Evolutionary conservation across 2,888 invertebrate species (phyloP).

Genomic region (Lycocerus yunnanus): DNA sequence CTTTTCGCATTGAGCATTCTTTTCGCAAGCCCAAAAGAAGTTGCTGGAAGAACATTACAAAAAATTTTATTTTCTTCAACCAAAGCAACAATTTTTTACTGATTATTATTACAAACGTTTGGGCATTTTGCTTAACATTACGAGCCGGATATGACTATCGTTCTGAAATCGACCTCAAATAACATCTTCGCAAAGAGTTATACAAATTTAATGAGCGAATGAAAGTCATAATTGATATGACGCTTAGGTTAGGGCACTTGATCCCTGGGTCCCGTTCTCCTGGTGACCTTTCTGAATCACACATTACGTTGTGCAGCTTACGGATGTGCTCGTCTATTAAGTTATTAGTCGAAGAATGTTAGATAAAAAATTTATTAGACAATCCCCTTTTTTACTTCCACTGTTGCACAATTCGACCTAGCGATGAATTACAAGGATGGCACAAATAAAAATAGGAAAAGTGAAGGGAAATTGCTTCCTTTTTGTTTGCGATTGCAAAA

Average conservation of each 20-base stretch:
- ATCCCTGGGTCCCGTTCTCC: constrained; percentile 47
- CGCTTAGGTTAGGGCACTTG: constrained; percentile 38
- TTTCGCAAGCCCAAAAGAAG: no score
- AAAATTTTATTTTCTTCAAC: no score
- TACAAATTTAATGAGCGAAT: constrained; percentile 20
- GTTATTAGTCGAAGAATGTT: neutral
- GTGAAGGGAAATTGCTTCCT: neutral
- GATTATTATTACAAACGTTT: no score
- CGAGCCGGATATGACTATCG: no score
- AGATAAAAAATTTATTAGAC: neutral
- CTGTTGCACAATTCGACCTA: neutral
- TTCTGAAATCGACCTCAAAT: no score
- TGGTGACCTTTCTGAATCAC: constrained; percentile 46
- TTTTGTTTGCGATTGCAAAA: neutral
- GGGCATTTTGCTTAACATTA: no score
- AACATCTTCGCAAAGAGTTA: neutral
- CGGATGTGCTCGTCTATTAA: neutral
- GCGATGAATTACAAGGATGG: neutral
- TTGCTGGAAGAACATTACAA: no score
- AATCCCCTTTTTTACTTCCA: neutral
- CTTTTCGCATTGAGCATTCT: no score
- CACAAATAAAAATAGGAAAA: neutral
- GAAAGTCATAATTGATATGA: constrained; percentile 35
- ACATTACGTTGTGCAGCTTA: constrained; percentile 17
- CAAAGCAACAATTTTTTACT: no score